Conservation (phyloP, 2,113 vertebrate species). For the Aptenodytes forsteri region DNA sequence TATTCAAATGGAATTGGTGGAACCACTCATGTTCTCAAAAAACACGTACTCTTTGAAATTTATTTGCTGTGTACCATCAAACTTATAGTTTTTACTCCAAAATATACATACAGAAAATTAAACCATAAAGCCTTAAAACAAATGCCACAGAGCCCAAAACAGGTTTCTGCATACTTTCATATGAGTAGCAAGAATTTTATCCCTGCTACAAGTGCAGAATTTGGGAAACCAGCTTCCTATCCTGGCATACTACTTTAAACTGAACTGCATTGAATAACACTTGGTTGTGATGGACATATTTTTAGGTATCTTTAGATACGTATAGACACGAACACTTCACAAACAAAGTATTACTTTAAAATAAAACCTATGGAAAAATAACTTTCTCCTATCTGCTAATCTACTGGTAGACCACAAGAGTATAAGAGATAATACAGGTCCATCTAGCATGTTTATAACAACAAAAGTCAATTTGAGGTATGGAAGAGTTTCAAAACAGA, state of each 20-base stretch:
- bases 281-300: background rate
- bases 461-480: background rate
- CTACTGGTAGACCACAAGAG: background rate
- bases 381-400: background rate
- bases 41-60: background rate
- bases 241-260: background rate
- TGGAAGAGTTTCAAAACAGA: background rate
- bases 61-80: background rate
- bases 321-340: background rate
- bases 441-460: background rate
- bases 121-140: background rate
- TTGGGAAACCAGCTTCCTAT: background rate
- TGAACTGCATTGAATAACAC: background rate
- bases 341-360: background rate
- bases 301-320: background rate
- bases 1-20: background rate
- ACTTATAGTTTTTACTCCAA: background rate
- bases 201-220: background rate
- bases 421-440: background rate
- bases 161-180: background rate
- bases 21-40: background rate
- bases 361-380: background rate
- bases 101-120: background rate
- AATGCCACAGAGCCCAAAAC: background rate
- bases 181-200: background rate